Percentiles rank a stretch among this genome's conserved stretches.
Conservation (phyloP, 2,113 vertebrate genomes). For the Pao palembangensis region DNA sequence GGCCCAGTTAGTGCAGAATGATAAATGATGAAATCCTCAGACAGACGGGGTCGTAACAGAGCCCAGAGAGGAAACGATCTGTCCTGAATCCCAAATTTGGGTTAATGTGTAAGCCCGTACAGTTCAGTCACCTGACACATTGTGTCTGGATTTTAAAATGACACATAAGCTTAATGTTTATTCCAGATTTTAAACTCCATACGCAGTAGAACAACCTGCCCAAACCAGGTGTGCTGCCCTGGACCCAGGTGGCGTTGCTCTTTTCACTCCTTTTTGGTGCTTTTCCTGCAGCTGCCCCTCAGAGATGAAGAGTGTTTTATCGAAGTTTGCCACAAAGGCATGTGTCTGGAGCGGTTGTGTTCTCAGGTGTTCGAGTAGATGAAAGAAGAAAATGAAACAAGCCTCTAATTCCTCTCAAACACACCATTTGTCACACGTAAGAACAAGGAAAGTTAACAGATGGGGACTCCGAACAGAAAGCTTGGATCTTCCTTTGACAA, state of each 20-base stretch:
- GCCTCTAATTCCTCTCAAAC: conserved; percentile 3
- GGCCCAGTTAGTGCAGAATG: conserved; percentile 66
- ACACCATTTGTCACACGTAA: conserved; percentile 23
- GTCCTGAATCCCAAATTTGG: conserved; percentile 53
- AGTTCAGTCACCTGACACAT: conserved; percentile 27
- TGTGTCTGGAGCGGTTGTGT: conserved; percentile 14
- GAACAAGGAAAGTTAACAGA: conserved; percentile 28
- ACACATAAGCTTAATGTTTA: too few relatives aligned
- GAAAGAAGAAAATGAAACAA: conserved; percentile 20
- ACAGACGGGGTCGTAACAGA: conserved; percentile 55
- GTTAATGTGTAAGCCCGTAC: conserved; percentile 23
- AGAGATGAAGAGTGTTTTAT: conserved; percentile 4
- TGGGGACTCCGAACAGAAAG: conserved; percentile 26
- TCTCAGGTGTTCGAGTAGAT: conserved; percentile 19
- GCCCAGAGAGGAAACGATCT: conserved; percentile 27
- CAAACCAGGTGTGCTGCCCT: conserved; percentile 8
- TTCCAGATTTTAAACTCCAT: too few relatives aligned
- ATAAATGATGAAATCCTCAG: conserved; percentile 56
- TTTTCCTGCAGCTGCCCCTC: not conserved
- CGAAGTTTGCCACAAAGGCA: not conserved
- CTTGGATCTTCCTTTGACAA: conserved; percentile 19
- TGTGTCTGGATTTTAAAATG: conserved; percentile 16
- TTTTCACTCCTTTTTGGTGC: conserved; percentile 1
- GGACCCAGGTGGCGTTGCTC: not conserved
- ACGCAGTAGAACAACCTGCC: too few relatives aligned